Evolutionary conservation across 2,113 vertebrate species (phyloP).

Genomic region (Oreochromis niloticus): DNA sequence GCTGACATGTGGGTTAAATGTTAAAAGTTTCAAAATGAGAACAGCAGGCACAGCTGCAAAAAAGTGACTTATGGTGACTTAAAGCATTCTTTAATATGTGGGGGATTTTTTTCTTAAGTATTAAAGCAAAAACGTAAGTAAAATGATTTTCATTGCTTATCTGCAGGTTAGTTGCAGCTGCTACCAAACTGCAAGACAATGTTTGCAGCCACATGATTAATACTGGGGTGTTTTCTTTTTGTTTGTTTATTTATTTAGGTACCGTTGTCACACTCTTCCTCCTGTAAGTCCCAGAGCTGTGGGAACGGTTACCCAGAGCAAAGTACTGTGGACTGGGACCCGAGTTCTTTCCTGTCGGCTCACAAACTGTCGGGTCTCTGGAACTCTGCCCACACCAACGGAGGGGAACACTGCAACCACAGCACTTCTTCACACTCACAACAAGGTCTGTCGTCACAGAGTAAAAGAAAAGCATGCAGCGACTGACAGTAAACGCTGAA

Average conservation of each 20-base stretch:
- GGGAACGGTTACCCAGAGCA: constrained; percentile 82
- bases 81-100: not conserved
- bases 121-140: not conserved
- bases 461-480: not conserved
- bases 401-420: constrained; percentile 81
- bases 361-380: constrained; percentile 97
- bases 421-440: constrained; percentile 76
- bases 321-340: constrained; percentile 97
- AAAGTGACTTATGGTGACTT: not conserved
- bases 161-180: not conserved
- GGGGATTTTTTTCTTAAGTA: not conserved
- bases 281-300: constrained; percentile 83
- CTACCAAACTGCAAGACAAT: not conserved
- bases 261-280: constrained; percentile 89
- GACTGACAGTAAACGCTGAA: not conserved
- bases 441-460: constrained; percentile 75
- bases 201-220: not conserved
- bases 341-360: constrained; percentile 96
- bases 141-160: not conserved
- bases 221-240: not conserved
- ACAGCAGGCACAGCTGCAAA: not conserved
- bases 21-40: not conserved
- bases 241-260: constrained; percentile 47
- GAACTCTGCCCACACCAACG: constrained; percentile 91
- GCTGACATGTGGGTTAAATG: not conserved